Percentiles rank a stretch among this genome's conserved stretches.
phyloP scores from a whole-genome alignment of 1,140 invertebrate genomes.

The Drosophila ananassae region DNA sequence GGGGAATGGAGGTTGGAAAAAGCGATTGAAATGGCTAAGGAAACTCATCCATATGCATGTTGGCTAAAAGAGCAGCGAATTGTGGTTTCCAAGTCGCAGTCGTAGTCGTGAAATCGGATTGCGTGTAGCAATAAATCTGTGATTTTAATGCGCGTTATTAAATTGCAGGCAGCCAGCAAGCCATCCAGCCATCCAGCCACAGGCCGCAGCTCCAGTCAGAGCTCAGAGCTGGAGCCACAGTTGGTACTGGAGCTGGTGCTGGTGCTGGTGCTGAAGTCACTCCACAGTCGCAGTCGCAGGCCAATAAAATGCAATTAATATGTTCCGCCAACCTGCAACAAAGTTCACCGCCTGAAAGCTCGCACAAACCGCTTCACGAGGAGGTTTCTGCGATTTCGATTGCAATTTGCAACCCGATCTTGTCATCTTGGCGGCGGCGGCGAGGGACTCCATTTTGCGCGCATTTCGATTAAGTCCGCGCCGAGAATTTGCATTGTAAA shows the following conservation, averaged over 20 bases:
- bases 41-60: constrained; percentile 45
- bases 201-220: constrained; percentile 25
- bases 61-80: constrained; percentile 13
- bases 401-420: constrained; percentile 11
- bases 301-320: constrained; percentile 83
- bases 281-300: constrained; percentile 35
- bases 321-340: constrained; percentile 79
- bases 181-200: constrained; percentile 2
- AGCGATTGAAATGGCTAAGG: constrained; percentile 9
- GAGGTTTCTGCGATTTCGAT: constrained; percentile 9
- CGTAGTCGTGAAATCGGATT: constrained; percentile 76
- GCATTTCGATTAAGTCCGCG: constrained; percentile 60
- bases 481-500: constrained; percentile 76
- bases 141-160: constrained; percentile 82
- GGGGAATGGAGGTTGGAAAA: constrained; percentile 10
- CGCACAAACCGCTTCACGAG: constrained; percentile 60
- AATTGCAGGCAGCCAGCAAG: constrained; percentile 64
- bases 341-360: constrained; percentile 66
- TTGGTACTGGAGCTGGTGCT: background rate
- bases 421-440: constrained; percentile 1
- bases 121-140: constrained; percentile 79
- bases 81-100: constrained; percentile 47
- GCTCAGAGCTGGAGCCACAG: constrained; percentile 3
- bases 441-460: constrained; percentile 56
- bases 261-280: background rate